phyloP scores from a whole-genome alignment of 2,888 invertebrate genomes.

The Stenchaetothrips biformis region DNA sequence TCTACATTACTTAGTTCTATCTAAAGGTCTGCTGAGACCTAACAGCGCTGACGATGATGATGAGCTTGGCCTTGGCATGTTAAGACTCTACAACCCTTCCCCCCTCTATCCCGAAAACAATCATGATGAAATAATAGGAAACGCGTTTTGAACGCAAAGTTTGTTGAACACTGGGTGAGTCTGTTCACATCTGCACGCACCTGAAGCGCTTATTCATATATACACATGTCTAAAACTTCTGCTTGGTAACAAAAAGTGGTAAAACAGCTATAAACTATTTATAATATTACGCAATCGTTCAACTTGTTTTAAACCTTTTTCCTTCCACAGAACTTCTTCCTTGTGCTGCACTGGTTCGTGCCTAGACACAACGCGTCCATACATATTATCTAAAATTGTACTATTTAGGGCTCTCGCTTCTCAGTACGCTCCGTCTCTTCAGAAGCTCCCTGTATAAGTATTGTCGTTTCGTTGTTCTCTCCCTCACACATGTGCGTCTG shows the following conservation, averaged over 20 bases:
- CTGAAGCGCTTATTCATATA: neutral
- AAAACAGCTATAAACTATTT: constrained; percentile 8
- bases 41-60: no score
- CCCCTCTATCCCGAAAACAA: no score
- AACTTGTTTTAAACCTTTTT: neutral
- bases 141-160: no score
- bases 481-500: neutral
- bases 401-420: constrained; percentile 14
- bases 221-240: neutral
- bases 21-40: no score
- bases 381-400: constrained; percentile 11
- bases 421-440: neutral
- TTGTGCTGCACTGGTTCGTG: no score
- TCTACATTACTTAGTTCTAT: no score
- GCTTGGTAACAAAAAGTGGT: constrained; percentile 6
- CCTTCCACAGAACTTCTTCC: no score
- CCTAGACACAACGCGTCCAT: neutral
- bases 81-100: no score
- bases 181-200: no score
- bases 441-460: neutral
- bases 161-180: neutral
- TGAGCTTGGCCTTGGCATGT: no score
- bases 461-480: neutral
- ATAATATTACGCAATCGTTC: constrained; percentile 10
- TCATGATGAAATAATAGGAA: no score